Base-by-base conservation (phyloP, 2,113 vertebrate species). In the Pholis gunnellus region DNA sequence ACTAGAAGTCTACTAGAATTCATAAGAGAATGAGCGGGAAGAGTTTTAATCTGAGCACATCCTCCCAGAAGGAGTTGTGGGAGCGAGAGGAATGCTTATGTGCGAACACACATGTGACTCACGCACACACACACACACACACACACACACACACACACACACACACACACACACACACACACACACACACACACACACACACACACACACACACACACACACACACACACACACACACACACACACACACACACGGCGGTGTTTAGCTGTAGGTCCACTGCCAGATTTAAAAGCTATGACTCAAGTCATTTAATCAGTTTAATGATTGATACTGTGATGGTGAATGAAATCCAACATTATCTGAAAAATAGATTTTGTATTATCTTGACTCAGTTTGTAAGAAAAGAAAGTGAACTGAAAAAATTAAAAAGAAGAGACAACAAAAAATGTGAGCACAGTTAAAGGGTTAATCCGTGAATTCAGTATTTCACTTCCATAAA, bases 21-120 rank as follows among this genome's bases (percentile, higher is more conserved):
- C 34, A 76, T 73, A 63, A 61, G 7, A 65, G 22, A 79, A 72
- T 63, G n/a, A 67, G 46, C 54, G 40, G 60, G 48, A 48, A 25
- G 57, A 57, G 52, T 57, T 88, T 76, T 64, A 44, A 74, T 84
- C 20, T 22, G 20, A 57, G 18, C 29, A 65, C 72, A 85, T 81
- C 56, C 17, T 52, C 38, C 74, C 25, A 66, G 46, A 69, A 42
- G 48, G 52, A 60, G 29, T 9, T 63, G 69, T 20, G 44, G 66
- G 44, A 11, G 61, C 64, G 61, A 72, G 61, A 78, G 34, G 42
- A 85, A 85, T 59, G 59, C 60, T 64, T 22, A 65, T 79, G 46
- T 48, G 42, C 20, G 4, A 65, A 75, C 42, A 78, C 68, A 79
- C 68, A 50, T 67, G 66, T 69, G 75, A 52, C 44, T 9, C 38